Evolutionary conservation across 35 echinoderm and acorn worm genomes (phyloP).

Genomic region (Diadema setosum): DNA sequence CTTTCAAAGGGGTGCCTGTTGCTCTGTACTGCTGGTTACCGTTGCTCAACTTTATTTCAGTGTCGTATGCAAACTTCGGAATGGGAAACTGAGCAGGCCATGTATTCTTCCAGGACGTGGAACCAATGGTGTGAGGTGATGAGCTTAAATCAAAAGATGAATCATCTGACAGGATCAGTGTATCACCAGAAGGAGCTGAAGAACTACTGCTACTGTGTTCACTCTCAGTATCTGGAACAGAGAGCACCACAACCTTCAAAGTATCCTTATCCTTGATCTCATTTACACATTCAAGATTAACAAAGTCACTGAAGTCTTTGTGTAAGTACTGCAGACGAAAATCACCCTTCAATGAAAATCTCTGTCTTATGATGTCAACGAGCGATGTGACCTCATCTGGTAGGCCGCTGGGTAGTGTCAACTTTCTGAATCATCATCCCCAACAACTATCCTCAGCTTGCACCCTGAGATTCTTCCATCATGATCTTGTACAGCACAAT

Average conservation of each 20-base stretch:
- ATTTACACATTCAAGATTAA: slow-evolving; percentile 12
- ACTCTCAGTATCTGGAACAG: not conserved
- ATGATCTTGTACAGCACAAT: not conserved
- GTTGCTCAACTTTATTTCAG: not conserved
- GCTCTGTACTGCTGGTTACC: not conserved
- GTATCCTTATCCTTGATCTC: not conserved
- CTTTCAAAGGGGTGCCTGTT: not conserved
- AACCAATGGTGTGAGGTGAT: not conserved
- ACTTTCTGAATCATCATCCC: not conserved
- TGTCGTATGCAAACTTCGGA: not conserved
- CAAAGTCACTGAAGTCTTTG: not conserved
- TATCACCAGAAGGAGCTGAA: slow-evolving; percentile 9
- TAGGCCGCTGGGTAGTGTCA: not conserved
- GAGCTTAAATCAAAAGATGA: not conserved
- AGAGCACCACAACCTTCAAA: slow-evolving; percentile 15
- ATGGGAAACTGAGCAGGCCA: not conserved
- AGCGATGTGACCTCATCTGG: not conserved
- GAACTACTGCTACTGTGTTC: not conserved
- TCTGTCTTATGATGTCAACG: not conserved
- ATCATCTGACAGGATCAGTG: not conserved
- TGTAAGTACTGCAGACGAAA: not conserved
- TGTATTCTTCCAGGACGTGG: not conserved
- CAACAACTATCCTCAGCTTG: not conserved
- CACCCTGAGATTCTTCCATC: not conserved
- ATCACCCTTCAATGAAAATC: not conserved